phyloP scores from a whole-genome alignment of 2,888 invertebrate genomes.

The Dilophus febrilis region DNA sequence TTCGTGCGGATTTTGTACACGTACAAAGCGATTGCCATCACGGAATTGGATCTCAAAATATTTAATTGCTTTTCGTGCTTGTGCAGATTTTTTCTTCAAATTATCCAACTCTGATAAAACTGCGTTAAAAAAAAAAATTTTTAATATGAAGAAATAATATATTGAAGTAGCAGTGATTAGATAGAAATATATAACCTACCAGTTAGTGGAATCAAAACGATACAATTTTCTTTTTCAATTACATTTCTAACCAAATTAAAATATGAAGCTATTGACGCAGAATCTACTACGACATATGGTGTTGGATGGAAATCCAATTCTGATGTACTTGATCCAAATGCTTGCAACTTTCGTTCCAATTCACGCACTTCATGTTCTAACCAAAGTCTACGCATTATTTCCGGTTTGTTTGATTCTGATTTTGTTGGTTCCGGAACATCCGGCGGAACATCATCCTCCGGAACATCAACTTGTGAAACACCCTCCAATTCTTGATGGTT shows the following conservation, averaged over 20 bases:
- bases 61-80: constrained; percentile 80
- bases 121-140: constrained; percentile 30
- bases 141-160: not conserved
- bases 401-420: constrained; percentile 17
- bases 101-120: constrained; percentile 80
- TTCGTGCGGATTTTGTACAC: constrained; percentile 76
- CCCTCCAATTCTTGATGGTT: too few relatives aligned
- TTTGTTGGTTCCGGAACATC: too few relatives aligned
- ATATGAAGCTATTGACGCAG: constrained; percentile 60
- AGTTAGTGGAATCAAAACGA: constrained; percentile 72
- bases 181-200: constrained; percentile 38
- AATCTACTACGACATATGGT: constrained; percentile 77
- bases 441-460: too few relatives aligned
- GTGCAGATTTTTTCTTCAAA: constrained; percentile 61
- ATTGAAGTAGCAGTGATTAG: not conserved
- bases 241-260: constrained; percentile 65
- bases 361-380: constrained; percentile 74
- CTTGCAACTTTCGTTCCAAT: constrained; percentile 50
- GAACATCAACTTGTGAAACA: too few relatives aligned
- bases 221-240: constrained; percentile 65
- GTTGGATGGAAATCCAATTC: constrained; percentile 35
- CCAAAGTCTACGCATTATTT: constrained; percentile 75
- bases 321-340: not conserved
- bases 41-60: constrained; percentile 82
- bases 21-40: constrained; percentile 70